Conservation (phyloP, 2,113 vertebrate species). For the Gulo gulo region DNA sequence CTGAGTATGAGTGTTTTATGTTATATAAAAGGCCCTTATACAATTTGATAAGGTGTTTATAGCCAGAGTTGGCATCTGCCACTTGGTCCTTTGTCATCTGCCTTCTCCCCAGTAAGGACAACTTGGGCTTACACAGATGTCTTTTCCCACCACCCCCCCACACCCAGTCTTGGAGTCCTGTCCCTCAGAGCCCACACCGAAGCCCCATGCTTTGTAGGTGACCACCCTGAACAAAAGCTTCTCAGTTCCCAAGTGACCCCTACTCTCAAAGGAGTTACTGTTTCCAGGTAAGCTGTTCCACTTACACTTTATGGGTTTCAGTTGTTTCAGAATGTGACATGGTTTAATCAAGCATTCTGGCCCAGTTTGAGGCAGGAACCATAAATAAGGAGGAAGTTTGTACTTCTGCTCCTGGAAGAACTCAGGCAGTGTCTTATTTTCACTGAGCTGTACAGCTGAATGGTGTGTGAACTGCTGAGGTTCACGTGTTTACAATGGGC, state of each 20-base stretch:
- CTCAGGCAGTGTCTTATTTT: not conserved
- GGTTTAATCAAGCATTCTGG: slow-evolving; percentile 53
- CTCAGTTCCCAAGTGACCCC: not conserved
- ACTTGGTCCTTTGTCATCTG: not conserved
- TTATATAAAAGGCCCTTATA: not conserved
- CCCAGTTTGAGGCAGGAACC: slow-evolving; percentile 4
- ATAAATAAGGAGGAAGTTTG: not conserved
- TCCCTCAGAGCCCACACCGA: not conserved
- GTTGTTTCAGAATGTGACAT: slow-evolving; percentile 12
- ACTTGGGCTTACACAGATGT: not conserved
- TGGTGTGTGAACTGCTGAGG: not conserved
- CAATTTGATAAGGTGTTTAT: not conserved
- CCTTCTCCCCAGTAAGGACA: not conserved
- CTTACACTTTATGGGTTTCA: slow-evolving; percentile 11
- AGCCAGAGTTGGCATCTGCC: not conserved
- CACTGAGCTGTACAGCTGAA: not conserved
- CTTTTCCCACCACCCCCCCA: not conserved
- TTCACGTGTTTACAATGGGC: not conserved
- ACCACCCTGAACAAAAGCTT: not conserved
- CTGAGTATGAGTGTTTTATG: not conserved
- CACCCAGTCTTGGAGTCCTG: not conserved
- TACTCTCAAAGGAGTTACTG: not conserved
- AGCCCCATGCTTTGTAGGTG: not conserved
- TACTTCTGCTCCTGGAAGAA: not conserved
- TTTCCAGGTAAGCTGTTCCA: not conserved